Percentiles rank a stretch among this genome's conserved stretches.
Evolutionary conservation across 2,113 vertebrate species (phyloP).

Genomic region (Mirounga angustirostris): DNA sequence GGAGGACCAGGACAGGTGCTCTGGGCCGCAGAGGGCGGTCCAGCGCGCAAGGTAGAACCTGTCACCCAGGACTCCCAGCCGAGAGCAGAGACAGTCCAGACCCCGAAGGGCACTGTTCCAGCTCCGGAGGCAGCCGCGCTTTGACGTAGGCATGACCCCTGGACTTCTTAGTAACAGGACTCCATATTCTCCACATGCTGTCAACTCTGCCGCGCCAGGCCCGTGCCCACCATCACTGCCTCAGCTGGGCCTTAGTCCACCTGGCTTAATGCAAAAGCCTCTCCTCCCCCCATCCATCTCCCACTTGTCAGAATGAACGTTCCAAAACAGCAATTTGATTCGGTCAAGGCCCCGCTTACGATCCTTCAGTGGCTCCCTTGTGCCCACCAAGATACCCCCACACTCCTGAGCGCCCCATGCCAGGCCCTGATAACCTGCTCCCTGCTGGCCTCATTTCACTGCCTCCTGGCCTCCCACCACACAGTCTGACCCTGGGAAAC

Average conservation of each 20-base stretch:
- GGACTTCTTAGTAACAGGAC: background rate
- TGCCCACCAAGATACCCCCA: background rate
- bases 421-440: background rate
- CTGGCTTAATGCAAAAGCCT: background rate
- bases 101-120: background rate
- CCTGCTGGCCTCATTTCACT: background rate
- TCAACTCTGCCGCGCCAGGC: background rate
- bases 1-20: background rate
- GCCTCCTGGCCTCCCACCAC: background rate
- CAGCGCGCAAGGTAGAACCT: background rate
- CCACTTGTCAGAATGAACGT: background rate
- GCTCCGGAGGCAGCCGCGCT: background rate
- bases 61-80: background rate
- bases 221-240: background rate
- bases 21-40: background rate
- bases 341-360: background rate
- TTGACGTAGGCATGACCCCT: background rate
- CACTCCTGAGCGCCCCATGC: background rate
- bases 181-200: background rate
- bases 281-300: background rate
- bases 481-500: background rate
- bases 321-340: background rate
- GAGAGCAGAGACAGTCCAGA: background rate
- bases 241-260: background rate
- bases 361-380: background rate